A percentile compares a stretch with the other conserved stretches of the same genome.
Conservation (phyloP, 2,888 invertebrate genomes). For the Acanthosepion lycidas region DNA sequence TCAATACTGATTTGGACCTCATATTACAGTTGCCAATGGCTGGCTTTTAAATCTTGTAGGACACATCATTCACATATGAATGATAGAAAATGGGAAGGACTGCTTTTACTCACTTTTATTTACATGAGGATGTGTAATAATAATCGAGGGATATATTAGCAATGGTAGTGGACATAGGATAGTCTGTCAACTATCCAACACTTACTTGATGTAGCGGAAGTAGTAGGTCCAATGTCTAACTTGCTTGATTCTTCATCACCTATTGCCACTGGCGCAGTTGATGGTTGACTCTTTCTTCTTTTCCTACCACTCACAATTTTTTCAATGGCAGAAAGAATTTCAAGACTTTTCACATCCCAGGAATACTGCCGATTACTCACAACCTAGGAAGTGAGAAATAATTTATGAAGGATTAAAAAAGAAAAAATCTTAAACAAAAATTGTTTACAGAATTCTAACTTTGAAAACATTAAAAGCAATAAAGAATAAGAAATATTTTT, state of each 20-base stretch:
- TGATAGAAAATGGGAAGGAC: too few relatives aligned
- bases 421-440: too few relatives aligned
- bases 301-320: conserved; percentile 53
- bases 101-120: too few relatives aligned
- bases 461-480: neutral
- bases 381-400: conserved; percentile 54
- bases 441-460: too few relatives aligned
- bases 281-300: neutral
- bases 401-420: neutral
- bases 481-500: neutral
- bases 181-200: neutral
- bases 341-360: conserved; percentile 69
- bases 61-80: too few relatives aligned
- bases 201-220: neutral
- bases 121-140: too few relatives aligned
- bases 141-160: too few relatives aligned
- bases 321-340: conserved; percentile 69
- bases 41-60: too few relatives aligned
- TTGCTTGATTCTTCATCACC: neutral
- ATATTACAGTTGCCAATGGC: too few relatives aligned
- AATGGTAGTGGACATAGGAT: too few relatives aligned
- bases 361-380: conserved; percentile 59
- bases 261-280: neutral
- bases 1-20: too few relatives aligned
- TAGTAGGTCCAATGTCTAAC: neutral